A percentile compares a stretch with the other conserved stretches of the same genome.
Evolutionary conservation across 1,140 invertebrate species (phyloP).

Genomic region (Drosophila parvula): DNA sequence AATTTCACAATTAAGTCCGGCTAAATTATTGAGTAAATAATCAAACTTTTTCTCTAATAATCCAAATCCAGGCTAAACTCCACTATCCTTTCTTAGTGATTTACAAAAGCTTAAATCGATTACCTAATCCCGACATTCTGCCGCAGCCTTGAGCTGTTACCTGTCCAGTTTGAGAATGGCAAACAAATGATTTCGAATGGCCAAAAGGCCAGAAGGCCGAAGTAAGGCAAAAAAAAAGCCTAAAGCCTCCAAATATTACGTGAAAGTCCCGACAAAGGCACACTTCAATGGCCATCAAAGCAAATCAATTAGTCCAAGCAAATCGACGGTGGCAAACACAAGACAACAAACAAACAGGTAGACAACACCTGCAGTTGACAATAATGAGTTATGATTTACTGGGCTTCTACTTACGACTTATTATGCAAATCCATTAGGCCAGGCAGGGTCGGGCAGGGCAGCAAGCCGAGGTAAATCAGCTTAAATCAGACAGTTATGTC

Average conservation of each 20-base stretch:
- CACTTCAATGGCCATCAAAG: slow-evolving; percentile 40
- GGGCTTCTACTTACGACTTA: neutral
- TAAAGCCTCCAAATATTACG: slow-evolving; percentile 6
- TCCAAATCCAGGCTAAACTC: neutral
- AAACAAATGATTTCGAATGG: neutral
- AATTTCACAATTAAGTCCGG: slow-evolving; percentile 1
- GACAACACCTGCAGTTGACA: slow-evolving; percentile 39
- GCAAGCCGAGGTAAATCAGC: neutral
- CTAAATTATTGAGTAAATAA: neutral
- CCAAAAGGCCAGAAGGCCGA: slow-evolving; percentile 4
- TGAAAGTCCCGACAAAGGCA: slow-evolving; percentile 36
- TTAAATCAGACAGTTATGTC: slow-evolving; percentile 1
- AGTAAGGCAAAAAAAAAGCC: slow-evolving; percentile 29
- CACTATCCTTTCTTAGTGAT: neutral
- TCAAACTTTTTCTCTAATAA: neutral
- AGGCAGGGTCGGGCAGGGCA: neutral
- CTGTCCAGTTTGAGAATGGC: slow-evolving; percentile 12
- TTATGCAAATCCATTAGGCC: slow-evolving; percentile 8
- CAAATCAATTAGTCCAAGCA: slow-evolving; percentile 66
- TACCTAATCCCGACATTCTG: slow-evolving; percentile 10
- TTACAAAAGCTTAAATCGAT: neutral
- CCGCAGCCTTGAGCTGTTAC: slow-evolving; percentile 19
- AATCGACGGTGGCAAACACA: slow-evolving; percentile 23
- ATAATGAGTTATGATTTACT: slow-evolving; percentile 33
- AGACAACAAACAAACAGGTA: neutral